Evolutionary conservation across 2,113 vertebrate genomes (phyloP).

Genomic region (Ammodytes marinus): DNA sequence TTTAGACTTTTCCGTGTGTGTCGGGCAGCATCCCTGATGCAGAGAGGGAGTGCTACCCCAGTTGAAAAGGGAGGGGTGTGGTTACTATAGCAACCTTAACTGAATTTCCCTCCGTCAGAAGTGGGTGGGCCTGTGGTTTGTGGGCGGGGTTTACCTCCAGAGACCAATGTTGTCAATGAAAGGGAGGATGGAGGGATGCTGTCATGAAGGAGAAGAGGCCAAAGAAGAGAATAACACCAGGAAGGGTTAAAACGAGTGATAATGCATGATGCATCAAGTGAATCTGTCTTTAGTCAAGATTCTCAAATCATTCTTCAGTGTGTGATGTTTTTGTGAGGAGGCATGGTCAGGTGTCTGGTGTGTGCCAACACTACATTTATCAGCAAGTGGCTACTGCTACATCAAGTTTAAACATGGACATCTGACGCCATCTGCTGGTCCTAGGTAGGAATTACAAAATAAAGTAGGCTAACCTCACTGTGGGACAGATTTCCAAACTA

Average conservation of each 20-base stretch:
- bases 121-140: neutral
- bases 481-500: no score
- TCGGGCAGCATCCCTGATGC: conserved; percentile 55
- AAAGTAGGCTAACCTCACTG: no score
- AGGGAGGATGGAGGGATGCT: neutral
- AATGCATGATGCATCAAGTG: neutral
- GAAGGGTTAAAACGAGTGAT: no score
- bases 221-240: no score
- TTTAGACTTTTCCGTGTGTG: conserved; percentile 24
- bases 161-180: conserved; percentile 22
- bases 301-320: neutral
- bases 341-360: conserved; percentile 11
- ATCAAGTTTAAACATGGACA: neutral
- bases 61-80: conserved; percentile 46
- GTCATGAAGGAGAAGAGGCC: neutral
- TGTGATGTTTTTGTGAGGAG: neutral
- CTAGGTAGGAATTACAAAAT: conserved; percentile 29
- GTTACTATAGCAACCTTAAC: conserved; percentile 72
- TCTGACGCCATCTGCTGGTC: conserved; percentile 62
- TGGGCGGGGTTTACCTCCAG: conserved; percentile 33
- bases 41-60: conserved; percentile 55
- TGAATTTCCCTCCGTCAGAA: conserved; percentile 44
- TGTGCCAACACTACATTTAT: neutral
- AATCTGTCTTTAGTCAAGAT: neutral
- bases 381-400: neutral